Base-by-base conservation (phyloP, 2,797 vertebrate genomes). In the Ptychadena robeensis region DNA sequence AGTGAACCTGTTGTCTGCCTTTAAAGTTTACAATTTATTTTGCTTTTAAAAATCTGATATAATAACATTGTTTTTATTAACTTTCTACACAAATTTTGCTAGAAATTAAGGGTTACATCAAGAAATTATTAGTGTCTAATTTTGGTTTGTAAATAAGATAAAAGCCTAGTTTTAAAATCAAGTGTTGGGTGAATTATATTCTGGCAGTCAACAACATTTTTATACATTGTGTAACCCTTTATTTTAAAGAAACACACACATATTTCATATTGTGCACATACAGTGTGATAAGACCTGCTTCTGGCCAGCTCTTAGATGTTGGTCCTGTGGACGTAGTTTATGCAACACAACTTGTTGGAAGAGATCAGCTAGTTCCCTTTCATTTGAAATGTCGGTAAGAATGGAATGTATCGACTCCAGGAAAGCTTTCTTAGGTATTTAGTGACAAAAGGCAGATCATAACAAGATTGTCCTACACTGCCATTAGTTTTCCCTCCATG, bases 371-470 rank as follows among this genome's bases (percentile, higher is more conserved):
- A 86, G n/a, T 82, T 86, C 27, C 85, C 72, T 70, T 35, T 8
- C 83, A 80, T 68, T 44, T 87, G 65, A 87, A 91, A 89, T 15
- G 92, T 88, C 0, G 93, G 94, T 28, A 94, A 91, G 86, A 95
- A 95, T 14, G 94, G 94, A 48, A 95, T 82, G 76, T 91, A 91
- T 81, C 88, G 88, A 75, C 90, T 85, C 14, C 88, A 91, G 68
- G 48, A 85, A 22, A 82, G 89, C 66, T 81, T 86, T 63, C 89
- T 89, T 12, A 94, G 85, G 57, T 89, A 11, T 14, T 53, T 22
- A 3, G 4, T 89, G 86, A 92, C 92, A 85, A 89, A 90, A 3
- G 92, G 90, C 10, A 89, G 88, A 34, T 95, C 89, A 18, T 91
- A 91, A 82, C 90, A 94, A 2, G 88, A 91, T 35, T 81, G 65